phyloP scores from a whole-genome alignment of 2,113 vertebrate species.

The Gymnobelideus leadbeateri region DNA sequence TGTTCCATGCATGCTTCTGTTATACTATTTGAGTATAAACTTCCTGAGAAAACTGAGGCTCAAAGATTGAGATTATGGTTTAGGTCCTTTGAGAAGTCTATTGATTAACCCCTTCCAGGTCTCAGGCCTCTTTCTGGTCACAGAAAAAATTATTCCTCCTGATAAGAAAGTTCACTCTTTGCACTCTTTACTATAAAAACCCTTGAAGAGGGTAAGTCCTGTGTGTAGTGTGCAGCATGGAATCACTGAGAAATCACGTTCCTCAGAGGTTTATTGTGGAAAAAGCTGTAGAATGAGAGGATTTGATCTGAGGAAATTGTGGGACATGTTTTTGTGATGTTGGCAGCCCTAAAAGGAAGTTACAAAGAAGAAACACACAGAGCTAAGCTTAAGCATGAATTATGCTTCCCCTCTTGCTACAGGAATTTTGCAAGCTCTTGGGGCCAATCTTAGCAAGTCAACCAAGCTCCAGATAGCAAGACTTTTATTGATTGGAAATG shows the following conservation, averaged over 20 bases:
- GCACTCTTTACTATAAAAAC: not conserved
- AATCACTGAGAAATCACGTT: not conserved
- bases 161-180: not conserved
- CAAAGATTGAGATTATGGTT: not conserved
- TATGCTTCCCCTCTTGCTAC: constrained; percentile 20
- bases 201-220: not conserved
- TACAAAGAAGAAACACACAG: constrained; percentile 42
- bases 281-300: not conserved
- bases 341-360: constrained; percentile 39
- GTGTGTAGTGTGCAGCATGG: not conserved
- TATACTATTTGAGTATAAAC: not conserved
- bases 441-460: constrained; percentile 45
- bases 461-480: constrained; percentile 4
- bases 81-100: not conserved
- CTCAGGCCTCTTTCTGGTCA: not conserved
- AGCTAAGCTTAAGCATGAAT: not conserved
- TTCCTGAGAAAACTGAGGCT: not conserved
- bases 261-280: not conserved
- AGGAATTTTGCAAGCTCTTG: not conserved
- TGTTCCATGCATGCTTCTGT: not conserved
- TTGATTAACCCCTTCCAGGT: not conserved
- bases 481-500: constrained; percentile 36
- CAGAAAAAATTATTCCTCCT: not conserved
- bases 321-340: not conserved
- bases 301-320: not conserved